Percentiles rank a stretch among this genome's conserved stretches.
phyloP scores from a whole-genome alignment of 2,113 vertebrate species.

The Charadrius vociferus region DNA sequence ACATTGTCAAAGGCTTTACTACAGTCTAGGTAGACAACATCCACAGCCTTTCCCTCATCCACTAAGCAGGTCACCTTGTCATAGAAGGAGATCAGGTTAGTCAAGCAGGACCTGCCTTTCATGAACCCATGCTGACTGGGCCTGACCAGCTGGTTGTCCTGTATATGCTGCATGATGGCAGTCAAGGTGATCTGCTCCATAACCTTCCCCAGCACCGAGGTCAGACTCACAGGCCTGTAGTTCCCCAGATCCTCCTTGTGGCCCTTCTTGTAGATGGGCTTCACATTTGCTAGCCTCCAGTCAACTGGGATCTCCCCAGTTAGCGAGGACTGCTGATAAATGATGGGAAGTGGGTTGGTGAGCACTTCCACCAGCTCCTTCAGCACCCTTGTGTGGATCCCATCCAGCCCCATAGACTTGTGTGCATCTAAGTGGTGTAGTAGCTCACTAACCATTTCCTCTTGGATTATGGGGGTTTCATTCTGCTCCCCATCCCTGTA shows the following conservation, averaged over 20 bases:
- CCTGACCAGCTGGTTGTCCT: neutral
- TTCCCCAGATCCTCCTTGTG: neutral
- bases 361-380: neutral
- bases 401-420: neutral
- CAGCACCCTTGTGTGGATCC: neutral
- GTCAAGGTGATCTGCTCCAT: neutral
- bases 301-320: neutral
- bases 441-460: neutral
- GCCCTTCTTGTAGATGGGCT: neutral
- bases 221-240: neutral
- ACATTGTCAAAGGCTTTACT: neutral
- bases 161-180: neutral
- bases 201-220: neutral
- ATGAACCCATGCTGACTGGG: neutral
- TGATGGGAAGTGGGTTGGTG: neutral
- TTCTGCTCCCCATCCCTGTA: neutral
- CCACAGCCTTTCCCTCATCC: neutral
- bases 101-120: neutral
- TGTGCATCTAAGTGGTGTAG: neutral
- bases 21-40: neutral
- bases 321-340: neutral
- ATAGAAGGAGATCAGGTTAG: neutral
- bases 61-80: neutral
- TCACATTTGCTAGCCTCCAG: neutral
- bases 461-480: neutral